phyloP scores from a whole-genome alignment of 1,140 invertebrate genomes.

The Drosophila erecta region DNA sequence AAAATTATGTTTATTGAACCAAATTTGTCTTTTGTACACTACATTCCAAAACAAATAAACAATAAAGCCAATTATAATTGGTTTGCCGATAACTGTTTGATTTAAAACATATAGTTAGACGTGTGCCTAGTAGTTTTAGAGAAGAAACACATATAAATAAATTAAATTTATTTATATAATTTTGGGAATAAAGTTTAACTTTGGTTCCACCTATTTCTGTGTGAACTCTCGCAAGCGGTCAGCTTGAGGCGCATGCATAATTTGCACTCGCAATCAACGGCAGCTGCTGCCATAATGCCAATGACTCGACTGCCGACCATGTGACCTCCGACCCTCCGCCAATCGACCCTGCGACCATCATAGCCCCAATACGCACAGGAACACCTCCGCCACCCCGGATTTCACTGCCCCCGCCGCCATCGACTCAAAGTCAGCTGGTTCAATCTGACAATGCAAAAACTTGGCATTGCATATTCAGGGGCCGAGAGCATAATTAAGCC shows the following conservation, averaged over 20 bases:
- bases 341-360: slow-evolving; percentile 8
- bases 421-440: slow-evolving; percentile 19
- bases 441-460: slow-evolving; percentile 27
- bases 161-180: too few relatives aligned
- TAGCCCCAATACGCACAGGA: slow-evolving; percentile 17
- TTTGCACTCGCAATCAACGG: slow-evolving; percentile 58
- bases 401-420: background rate
- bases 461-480: slow-evolving; percentile 51
- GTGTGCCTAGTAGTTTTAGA: too few relatives aligned
- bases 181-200: background rate
- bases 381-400: background rate
- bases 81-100: too few relatives aligned
- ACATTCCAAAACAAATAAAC: too few relatives aligned
- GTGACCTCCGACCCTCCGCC: background rate
- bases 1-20: too few relatives aligned
- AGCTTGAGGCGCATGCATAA: slow-evolving; percentile 74
- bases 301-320: slow-evolving; percentile 30
- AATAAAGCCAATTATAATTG: too few relatives aligned
- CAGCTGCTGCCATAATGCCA: slow-evolving; percentile 60
- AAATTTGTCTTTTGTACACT: too few relatives aligned
- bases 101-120: too few relatives aligned
- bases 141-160: too few relatives aligned
- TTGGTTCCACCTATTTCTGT: background rate
- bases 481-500: slow-evolving; percentile 56
- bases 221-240: slow-evolving; percentile 9